Percentiles rank a stretch among this genome's conserved stretches.
phyloP scores from a whole-genome alignment of 2,797 vertebrate genomes.

The Gouania willdenowi region DNA sequence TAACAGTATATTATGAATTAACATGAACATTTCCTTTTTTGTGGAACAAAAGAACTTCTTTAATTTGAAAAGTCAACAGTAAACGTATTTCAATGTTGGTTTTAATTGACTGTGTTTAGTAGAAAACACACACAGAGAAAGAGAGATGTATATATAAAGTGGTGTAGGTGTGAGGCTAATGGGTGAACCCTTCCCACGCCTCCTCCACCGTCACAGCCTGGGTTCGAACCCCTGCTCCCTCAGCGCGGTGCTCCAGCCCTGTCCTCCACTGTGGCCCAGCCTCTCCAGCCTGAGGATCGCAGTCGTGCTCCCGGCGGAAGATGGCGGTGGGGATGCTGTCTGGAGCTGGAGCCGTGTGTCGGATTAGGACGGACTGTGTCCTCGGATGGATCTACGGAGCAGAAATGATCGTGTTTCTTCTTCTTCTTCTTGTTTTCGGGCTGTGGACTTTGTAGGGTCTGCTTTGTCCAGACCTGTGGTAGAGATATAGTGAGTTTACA shows the following conservation, averaged over 20 bases:
- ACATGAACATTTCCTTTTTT: no score
- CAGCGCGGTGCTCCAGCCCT: conserved; percentile 38
- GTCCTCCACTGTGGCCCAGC: conserved; percentile 29
- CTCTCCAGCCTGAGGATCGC: conserved; percentile 54
- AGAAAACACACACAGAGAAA: no score
- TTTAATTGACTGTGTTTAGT: not conserved
- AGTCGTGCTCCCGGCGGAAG: conserved; percentile 76
- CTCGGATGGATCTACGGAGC: conserved; percentile 45
- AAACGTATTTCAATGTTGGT: no score
- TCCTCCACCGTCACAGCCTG: conserved; percentile 8
- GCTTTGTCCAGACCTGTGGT: conserved; percentile 41
- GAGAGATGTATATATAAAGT: no score
- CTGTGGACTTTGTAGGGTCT: conserved; percentile 33
- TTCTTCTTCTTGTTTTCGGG: conserved; percentile 21
- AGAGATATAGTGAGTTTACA: conserved; percentile 36
- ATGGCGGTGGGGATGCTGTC: conserved; percentile 84
- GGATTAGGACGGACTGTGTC: conserved; percentile 45
- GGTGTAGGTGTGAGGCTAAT: not conserved
- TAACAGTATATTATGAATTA: no score
- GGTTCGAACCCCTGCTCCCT: no score
- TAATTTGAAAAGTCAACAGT: no score
- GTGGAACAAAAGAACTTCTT: no score
- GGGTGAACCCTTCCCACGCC: not conserved
- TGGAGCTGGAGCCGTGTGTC: conserved; percentile 50
- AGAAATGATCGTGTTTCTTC: conserved; percentile 33